Evolutionary conservation across 2,888 invertebrate genomes (phyloP).

Genomic region (Drosophila cracens): DNA sequence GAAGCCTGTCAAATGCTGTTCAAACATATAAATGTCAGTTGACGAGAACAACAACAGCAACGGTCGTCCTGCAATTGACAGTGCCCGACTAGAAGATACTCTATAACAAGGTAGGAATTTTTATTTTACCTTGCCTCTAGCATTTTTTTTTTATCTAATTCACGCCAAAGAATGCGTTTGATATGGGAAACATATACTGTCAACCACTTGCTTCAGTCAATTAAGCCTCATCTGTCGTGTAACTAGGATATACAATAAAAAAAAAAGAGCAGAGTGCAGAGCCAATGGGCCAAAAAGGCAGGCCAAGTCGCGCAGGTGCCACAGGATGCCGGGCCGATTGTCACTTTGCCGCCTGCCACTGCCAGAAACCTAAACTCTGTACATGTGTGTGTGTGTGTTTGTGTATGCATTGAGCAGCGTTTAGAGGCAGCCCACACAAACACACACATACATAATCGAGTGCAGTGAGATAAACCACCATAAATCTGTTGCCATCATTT

Average conservation of each 20-base stretch:
- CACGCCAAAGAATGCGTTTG: background rate
- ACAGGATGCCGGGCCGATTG: slow-evolving; percentile 58
- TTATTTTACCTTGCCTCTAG: background rate
- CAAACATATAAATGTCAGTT: slow-evolving; percentile 43
- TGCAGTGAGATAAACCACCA: slow-evolving; percentile 82
- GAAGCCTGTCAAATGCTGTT: slow-evolving; percentile 37
- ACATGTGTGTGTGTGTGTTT: slow-evolving; percentile 10
- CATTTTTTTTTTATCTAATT: background rate
- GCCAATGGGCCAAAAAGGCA: slow-evolving; percentile 42
- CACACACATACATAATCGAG: slow-evolving; percentile 51
- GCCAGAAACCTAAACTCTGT: slow-evolving; percentile 18
- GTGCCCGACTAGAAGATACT: slow-evolving; percentile 4
- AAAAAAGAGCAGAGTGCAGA: slow-evolving; percentile 37
- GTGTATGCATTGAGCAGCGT: slow-evolving; percentile 23
- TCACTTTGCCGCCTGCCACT: slow-evolving; percentile 63
- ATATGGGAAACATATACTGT: background rate
- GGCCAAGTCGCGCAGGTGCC: slow-evolving; percentile 57
- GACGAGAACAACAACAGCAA: slow-evolving; percentile 31
- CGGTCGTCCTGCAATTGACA: background rate
- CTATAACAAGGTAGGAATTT: background rate
- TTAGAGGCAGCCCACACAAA: slow-evolving; percentile 36
- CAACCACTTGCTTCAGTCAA: background rate
- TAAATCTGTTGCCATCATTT: slow-evolving; percentile 82
- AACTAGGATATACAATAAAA: background rate
- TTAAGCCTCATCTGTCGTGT: background rate